A percentile compares a stretch with the other conserved stretches of the same genome.
Conservation (phyloP, 2,888 invertebrate species). For the Cosmia trapezina region DNA sequence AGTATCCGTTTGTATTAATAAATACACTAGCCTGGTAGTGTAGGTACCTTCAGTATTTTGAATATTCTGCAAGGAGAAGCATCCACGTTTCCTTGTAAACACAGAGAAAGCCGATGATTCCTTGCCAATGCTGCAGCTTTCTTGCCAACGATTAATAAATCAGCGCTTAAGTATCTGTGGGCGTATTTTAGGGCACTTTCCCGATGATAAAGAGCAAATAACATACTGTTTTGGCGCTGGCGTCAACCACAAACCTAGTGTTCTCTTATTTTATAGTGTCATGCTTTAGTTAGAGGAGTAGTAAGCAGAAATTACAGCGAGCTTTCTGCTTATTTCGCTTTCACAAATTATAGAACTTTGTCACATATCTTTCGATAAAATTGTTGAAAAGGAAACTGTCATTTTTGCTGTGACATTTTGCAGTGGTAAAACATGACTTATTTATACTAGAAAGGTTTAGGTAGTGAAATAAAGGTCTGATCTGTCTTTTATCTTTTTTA, state of each 20-base stretch:
- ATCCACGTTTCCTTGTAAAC: conserved; percentile 13
- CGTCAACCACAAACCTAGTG: not conserved
- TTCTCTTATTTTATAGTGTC: conserved; percentile 29
- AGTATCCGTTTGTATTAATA: not conserved
- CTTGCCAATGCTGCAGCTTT: conserved; percentile 45
- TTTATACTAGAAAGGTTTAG: too few relatives aligned
- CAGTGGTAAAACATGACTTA: too few relatives aligned
- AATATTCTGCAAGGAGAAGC: conserved; percentile 9
- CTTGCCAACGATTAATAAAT: conserved; percentile 55
- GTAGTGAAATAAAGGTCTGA: too few relatives aligned
- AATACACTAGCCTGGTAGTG: not conserved
- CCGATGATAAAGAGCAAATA: conserved; percentile 57
- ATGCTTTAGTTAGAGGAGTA: not conserved
- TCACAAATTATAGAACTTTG: not conserved
- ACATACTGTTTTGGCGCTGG: conserved; percentile 36
- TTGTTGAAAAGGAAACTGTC: accelerated
- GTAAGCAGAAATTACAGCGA: not conserved
- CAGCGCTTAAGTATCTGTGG: conserved; percentile 50
- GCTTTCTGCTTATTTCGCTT: not conserved
- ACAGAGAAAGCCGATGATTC: conserved; percentile 36
- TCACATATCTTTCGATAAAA: not conserved
- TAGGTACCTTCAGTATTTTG: not conserved
- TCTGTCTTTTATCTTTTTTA: too few relatives aligned
- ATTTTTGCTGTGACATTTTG: not conserved
- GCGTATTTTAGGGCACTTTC: conserved; percentile 41